These are phyloP conservation scores for Mastacembelus armatus DNA, from an alignment of 2,797 vertebrate genomes.

Conservation along the genomic window DNA sequence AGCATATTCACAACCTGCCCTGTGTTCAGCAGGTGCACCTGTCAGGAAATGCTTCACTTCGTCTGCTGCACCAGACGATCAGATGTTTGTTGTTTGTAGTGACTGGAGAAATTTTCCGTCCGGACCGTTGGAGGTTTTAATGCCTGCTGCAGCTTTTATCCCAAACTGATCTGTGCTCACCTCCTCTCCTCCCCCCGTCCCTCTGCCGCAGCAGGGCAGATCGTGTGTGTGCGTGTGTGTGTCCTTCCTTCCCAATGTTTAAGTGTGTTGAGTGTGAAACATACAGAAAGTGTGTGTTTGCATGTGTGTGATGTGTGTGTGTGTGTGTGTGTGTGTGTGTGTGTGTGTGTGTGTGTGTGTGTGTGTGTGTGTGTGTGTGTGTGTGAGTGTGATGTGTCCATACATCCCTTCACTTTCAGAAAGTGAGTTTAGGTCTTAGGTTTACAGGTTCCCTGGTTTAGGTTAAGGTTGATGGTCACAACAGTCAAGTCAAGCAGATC, in stretches of 20 bases:
- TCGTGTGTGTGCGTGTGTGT: conserved; percentile 1
- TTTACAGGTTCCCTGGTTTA: too few species aligned
- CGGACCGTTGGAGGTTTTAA: conserved; percentile 3
- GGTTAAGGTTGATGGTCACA: too few species aligned
- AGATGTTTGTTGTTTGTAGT: background rate
- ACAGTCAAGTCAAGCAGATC: too few species aligned
- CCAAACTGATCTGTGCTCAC: conserved; percentile 47
- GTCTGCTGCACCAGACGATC: background rate
- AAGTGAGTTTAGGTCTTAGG: too few species aligned
- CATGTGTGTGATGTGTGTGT: too few species aligned
- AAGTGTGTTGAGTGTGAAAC: background rate
- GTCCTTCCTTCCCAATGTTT: too few species aligned
- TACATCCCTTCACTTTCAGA: too few species aligned
- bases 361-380: too few species aligned
- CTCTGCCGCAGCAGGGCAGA: conserved; percentile 35
- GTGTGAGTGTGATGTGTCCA: too few species aligned
- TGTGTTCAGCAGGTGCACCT: conserved; percentile 44
- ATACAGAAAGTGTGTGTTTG: background rate
- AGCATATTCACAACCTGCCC: conserved; percentile 1
- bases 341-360: too few species aligned
- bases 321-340: too few species aligned
- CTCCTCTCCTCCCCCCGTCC: conserved; percentile 28
- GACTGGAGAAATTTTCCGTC: background rate
- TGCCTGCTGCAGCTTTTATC: conserved; percentile 57
- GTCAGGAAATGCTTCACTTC: conserved; percentile 10